Percentiles rank a stretch among this genome's conserved stretches.
phyloP scores from a whole-genome alignment of 2,888 invertebrate genomes.

The Lasioglossum zephyrum region DNA sequence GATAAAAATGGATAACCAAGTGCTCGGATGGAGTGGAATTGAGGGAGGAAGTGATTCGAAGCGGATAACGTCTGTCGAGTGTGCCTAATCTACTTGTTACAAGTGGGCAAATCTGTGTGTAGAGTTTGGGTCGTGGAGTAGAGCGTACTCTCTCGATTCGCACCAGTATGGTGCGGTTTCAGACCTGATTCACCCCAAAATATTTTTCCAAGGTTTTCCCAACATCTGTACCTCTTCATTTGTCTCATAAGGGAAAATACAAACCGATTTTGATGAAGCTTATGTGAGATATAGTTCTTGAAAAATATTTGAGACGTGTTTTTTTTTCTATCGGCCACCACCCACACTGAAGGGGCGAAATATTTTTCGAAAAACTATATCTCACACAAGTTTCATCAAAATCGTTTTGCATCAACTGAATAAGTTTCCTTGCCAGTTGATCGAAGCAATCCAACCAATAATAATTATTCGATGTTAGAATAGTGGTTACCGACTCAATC shows the following conservation, averaged over 20 bases:
- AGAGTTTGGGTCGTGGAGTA: background rate
- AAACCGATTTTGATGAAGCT: no score
- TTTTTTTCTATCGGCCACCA: no score
- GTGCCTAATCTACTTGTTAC: constrained; percentile 4
- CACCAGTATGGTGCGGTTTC: background rate
- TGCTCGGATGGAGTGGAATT: background rate
- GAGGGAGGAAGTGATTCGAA: background rate
- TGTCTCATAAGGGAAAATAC: background rate
- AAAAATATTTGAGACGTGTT: no score
- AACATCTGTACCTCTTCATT: background rate
- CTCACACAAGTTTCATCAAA: no score
- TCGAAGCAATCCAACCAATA: background rate
- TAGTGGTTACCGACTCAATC: no score
- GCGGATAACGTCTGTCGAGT: background rate
- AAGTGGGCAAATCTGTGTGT: background rate
- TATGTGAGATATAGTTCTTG: no score
- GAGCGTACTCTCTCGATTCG: background rate
- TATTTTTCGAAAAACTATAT: no score
- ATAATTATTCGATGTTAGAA: background rate
- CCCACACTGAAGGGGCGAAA: no score
- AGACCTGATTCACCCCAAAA: background rate
- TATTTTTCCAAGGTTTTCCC: background rate
- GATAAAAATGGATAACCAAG: background rate
- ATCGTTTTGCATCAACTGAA: no score
- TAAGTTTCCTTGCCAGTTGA: background rate